Conservation (phyloP, 1,140 invertebrate genomes). For the Thalassaphorura encarpata region DNA sequence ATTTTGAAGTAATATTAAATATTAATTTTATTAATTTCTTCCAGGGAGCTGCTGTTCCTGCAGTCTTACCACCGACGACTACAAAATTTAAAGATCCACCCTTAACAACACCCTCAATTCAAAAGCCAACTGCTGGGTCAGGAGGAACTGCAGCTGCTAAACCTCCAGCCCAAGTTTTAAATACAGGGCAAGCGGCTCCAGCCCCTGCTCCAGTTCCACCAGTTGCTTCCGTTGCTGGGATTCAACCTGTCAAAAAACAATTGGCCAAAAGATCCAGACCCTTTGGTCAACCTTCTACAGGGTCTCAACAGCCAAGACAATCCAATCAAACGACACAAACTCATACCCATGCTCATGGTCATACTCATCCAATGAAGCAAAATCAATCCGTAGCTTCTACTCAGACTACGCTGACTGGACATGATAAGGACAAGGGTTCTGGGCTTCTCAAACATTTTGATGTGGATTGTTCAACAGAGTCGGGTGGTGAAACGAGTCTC, state of each 20-base stretch:
- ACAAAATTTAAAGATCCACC: neutral
- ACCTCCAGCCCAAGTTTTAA: slow-evolving; percentile 4
- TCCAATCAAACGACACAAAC: slow-evolving; percentile 29
- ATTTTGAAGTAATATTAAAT: too few species aligned
- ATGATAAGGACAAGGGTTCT: slow-evolving; percentile 2
- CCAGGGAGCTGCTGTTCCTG: too few species aligned
- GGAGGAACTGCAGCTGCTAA: neutral
- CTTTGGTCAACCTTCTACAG: slow-evolving; percentile 15
- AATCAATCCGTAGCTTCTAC: slow-evolving; percentile 29
- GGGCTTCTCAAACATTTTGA: slow-evolving; percentile 46
- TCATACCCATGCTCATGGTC: slow-evolving; percentile 15
- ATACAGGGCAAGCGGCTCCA: too few species aligned
- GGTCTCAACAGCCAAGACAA: slow-evolving; percentile 13
- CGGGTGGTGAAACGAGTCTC: slow-evolving; percentile 95
- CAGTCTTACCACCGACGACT: slow-evolving; percentile 4
- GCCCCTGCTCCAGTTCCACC: slow-evolving; percentile 30
- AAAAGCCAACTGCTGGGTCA: neutral
- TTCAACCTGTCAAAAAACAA: slow-evolving; percentile 25
- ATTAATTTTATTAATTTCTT: too few species aligned
- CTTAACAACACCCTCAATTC: too few species aligned
- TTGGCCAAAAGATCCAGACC: slow-evolving; percentile 27
- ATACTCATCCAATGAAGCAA: slow-evolving; percentile 12
- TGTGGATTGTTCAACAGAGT: slow-evolving; percentile 93
- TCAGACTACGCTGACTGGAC: slow-evolving; percentile 21
- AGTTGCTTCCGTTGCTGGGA: slow-evolving; percentile 41